These are phyloP conservation scores for Sitophilus oryzae DNA, from an alignment of 1,140 invertebrate genomes.

Conservation along the genomic window DNA sequence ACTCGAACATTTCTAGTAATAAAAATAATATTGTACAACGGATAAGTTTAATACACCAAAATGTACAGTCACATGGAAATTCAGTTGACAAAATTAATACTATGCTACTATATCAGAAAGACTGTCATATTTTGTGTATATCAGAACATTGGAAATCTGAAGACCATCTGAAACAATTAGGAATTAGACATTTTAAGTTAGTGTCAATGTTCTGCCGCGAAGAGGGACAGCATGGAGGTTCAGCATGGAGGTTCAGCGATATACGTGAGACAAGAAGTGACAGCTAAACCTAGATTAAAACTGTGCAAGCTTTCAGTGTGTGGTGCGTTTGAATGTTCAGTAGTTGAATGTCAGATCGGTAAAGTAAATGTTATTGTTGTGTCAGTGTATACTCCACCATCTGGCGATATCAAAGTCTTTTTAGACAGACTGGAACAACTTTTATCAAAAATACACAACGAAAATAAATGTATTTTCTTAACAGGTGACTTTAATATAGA, in stretches of 20 bases:
- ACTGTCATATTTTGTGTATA: constrained; percentile 16
- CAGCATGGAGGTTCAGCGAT: constrained; percentile 14
- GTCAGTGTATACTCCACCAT: no score
- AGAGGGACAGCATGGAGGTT: constrained; percentile 21
- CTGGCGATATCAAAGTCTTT: no score
- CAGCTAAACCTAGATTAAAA: background rate
- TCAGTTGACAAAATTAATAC: constrained; percentile 7
- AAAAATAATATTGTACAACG: background rate
- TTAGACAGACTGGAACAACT: no score
- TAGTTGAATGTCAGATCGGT: constrained; percentile 1
- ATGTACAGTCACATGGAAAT: constrained; percentile 22
- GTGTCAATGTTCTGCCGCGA: constrained; percentile 18
- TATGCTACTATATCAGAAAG: constrained; percentile 9
- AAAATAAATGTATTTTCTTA: no score
- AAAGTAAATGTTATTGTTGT: no score
- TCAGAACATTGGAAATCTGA: constrained; percentile 26
- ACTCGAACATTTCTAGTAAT: no score
- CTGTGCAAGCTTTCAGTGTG: background rate
- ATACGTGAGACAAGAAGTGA: background rate
- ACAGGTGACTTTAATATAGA: no score
- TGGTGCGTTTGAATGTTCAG: constrained; percentile 6
- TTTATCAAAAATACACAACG: no score
- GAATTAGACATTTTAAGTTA: constrained; percentile 19
- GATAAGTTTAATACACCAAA: constrained; percentile 22
- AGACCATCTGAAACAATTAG: constrained; percentile 11